phyloP scores from a whole-genome alignment of 2,888 invertebrate species.

The Schizotus pectinicornis region DNA sequence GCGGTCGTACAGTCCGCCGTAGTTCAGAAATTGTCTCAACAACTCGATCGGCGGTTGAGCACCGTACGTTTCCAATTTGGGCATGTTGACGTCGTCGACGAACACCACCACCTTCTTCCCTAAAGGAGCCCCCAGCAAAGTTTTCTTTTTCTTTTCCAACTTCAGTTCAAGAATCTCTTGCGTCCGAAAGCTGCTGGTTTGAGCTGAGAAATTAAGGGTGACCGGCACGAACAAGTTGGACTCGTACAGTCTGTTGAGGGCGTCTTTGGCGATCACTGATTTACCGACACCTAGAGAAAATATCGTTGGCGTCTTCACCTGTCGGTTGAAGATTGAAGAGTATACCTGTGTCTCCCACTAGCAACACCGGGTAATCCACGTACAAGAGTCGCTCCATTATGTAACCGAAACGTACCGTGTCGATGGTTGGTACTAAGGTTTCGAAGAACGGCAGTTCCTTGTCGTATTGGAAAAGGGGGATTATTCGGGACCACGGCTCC shows the following conservation, averaged over 20 bases:
- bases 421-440: constrained; percentile 88
- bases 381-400: constrained; percentile 77
- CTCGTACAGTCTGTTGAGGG: constrained; percentile 68
- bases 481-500: constrained; percentile 80
- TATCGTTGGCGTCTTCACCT: neutral
- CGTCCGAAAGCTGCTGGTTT: constrained; percentile 84
- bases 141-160: constrained; percentile 81
- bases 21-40: constrained; percentile 78
- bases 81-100: constrained; percentile 94
- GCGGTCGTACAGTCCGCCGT: constrained; percentile 84
- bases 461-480: constrained; percentile 76
- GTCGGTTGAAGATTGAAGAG: neutral
- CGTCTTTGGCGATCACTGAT: constrained; percentile 81
- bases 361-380: constrained; percentile 78
- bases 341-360: constrained; percentile 85
- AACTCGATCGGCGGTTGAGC: constrained; percentile 92
- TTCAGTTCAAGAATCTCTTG: constrained; percentile 87
- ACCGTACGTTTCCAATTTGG: constrained; percentile 83
- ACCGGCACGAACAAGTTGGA: constrained; percentile 73
- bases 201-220: constrained; percentile 88
- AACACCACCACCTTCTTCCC: constrained; percentile 85
- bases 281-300: constrained; percentile 79
- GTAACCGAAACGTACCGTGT: constrained; percentile 86
- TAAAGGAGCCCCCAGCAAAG: constrained; percentile 79
- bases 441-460: constrained; percentile 81